phyloP scores from a whole-genome alignment of 2,888 invertebrate species.

The Tricholauxania praeusta region DNA sequence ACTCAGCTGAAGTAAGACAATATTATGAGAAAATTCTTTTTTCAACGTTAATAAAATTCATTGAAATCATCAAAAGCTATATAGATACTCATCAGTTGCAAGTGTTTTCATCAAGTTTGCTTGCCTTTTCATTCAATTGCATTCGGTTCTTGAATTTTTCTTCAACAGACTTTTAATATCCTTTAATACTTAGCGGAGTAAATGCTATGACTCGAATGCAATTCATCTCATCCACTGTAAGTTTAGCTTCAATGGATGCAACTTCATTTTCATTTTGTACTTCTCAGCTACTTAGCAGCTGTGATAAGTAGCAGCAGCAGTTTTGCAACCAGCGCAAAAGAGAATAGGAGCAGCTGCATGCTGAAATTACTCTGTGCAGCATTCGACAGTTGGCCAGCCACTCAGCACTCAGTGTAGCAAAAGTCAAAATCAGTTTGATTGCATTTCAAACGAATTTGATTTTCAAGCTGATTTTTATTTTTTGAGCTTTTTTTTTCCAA shows the following conservation, averaged over 20 bases:
- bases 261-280: no score
- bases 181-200: not conserved
- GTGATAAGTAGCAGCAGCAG: not conserved
- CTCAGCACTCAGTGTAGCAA: slow-evolving; percentile 10
- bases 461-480: not conserved
- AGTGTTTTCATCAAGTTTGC: no score
- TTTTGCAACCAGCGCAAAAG: not conserved
- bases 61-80: slow-evolving; percentile 17
- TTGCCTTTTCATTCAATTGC: no score
- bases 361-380: not conserved
- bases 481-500: not conserved
- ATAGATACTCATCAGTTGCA: not conserved
- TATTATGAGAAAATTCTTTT: no score
- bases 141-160: not conserved
- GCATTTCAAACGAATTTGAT: slow-evolving; percentile 25
- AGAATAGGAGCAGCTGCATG: not conserved
- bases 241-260: not conserved
- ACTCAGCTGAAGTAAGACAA: no score
- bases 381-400: not conserved
- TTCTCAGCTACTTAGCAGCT: not conserved
- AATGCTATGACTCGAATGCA: no score
- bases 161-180: slow-evolving; percentile 22
- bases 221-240: not conserved
- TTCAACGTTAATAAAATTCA: slow-evolving; percentile 14
- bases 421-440: slow-evolving; percentile 31